These are phyloP conservation scores for Fringilla coelebs DNA, from an alignment of 2,797 vertebrate genomes.

Conservation along the genomic window DNA sequence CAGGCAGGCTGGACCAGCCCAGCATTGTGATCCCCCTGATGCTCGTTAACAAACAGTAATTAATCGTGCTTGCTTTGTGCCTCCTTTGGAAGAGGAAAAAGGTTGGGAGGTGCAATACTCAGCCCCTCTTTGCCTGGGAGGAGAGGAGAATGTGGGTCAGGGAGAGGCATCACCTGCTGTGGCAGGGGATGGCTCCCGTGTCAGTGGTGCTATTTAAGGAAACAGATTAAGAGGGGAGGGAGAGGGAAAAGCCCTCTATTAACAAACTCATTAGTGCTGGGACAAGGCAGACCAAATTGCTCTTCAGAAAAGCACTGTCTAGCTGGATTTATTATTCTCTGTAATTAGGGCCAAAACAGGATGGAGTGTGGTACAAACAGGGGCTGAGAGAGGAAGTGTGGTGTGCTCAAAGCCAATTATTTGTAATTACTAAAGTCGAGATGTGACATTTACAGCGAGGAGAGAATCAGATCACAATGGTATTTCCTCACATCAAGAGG, in stretches of 20 bases:
- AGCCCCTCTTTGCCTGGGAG: neutral
- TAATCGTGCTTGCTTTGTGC: neutral
- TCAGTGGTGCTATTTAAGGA: constrained; percentile 31
- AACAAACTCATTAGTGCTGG: constrained; percentile 52
- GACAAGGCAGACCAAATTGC: constrained; percentile 30
- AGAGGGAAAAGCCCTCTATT: constrained; percentile 46
- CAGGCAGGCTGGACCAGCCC: neutral
- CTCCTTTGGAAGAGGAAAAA: neutral
- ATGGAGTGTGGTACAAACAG: constrained; percentile 1
- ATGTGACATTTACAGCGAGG: neutral
- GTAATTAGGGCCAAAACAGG: constrained; percentile 34
- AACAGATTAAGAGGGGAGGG: neutral
- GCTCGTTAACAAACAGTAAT: neutral
- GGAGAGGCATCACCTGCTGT: neutral
- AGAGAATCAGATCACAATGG: neutral
- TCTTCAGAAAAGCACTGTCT: constrained; percentile 31
- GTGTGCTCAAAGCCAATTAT: constrained; percentile 1
- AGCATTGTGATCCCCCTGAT: neutral
- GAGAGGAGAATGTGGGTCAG: neutral
- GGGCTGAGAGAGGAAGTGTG: neutral
- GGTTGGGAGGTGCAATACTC: neutral
- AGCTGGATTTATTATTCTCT: constrained; percentile 32
- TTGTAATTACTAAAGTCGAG: neutral
- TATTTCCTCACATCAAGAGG: neutral
- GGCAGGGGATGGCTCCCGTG: neutral